phyloP scores from a whole-genome alignment of 2,113 vertebrate species.

The Trinectes maculatus region DNA sequence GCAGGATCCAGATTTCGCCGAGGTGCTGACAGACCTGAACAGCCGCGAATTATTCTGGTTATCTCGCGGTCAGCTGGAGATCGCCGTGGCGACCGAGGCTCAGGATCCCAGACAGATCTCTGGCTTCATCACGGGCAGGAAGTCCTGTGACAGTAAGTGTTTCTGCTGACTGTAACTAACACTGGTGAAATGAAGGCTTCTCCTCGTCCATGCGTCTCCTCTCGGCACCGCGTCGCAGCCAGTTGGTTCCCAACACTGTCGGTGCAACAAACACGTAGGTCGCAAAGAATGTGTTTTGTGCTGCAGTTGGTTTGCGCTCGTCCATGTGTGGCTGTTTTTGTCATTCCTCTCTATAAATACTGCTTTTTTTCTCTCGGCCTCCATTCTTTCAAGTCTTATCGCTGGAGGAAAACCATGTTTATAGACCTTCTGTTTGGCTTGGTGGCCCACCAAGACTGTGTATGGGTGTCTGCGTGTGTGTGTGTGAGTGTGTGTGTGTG shows the following conservation, averaged over 20 bases:
- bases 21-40: constrained; percentile 90
- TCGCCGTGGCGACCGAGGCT: constrained; percentile 84
- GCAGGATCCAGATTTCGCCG: constrained; percentile 92
- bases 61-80: constrained; percentile 90
- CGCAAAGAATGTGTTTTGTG: constrained; percentile 16
- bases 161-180: neutral
- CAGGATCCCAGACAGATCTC: constrained; percentile 80
- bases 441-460: constrained; percentile 51
- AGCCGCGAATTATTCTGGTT: constrained; percentile 91
- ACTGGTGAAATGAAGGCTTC: no score
- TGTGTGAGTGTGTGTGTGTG: constrained; percentile 17
- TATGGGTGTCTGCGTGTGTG: constrained; percentile 17
- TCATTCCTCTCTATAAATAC: constrained; percentile 52
- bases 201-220: neutral
- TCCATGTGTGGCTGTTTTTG: constrained; percentile 56
- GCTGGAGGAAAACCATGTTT: constrained; percentile 54
- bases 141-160: constrained; percentile 93
- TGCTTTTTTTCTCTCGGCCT: constrained; percentile 27
- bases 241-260: neutral
- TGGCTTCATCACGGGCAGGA: constrained; percentile 88
- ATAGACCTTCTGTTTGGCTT: constrained; percentile 58
- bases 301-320: constrained; percentile 10
- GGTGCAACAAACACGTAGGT: neutral
- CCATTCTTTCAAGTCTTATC: constrained; percentile 64
- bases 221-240: neutral